These are phyloP conservation scores for Isaurus tuberculatus DNA, from an alignment of 92 coral and sea anemone genomes.

Conservation along the genomic window DNA sequence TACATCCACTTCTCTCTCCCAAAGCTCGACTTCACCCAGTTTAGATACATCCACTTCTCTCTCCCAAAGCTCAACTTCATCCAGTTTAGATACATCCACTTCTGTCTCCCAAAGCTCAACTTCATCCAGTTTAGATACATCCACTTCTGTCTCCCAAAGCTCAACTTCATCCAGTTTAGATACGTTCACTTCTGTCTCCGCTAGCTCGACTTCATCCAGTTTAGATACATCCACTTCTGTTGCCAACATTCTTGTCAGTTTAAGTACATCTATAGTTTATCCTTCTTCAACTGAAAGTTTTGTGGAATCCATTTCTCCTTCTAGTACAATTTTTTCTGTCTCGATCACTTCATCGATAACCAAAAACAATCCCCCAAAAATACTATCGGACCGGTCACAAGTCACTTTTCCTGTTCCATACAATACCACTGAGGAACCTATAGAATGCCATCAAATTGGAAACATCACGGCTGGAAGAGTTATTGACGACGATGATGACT, in stretches of 20 bases:
- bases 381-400: not conserved
- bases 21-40: too few species aligned
- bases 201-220: not conserved
- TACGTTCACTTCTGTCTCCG: not conserved
- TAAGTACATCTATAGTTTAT: not conserved
- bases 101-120: too few species aligned
- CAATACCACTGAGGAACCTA: constrained; percentile 16
- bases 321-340: not conserved
- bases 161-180: not conserved
- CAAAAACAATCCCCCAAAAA: constrained; percentile 3
- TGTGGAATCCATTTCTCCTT: not conserved
- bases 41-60: too few species aligned
- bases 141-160: not conserved
- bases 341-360: not conserved
- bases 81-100: too few species aligned
- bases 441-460: not conserved
- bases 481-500: not conserved
- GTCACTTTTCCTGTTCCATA: not conserved
- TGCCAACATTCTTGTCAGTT: not conserved
- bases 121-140: too few species aligned
- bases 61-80: too few species aligned
- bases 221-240: not conserved
- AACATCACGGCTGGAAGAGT: constrained; percentile 19
- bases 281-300: not conserved
- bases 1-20: too few species aligned